Percentiles rank a stretch among this genome's conserved stretches.
Evolutionary conservation across 2,888 invertebrate species (phyloP).

Genomic region (Dicyrtomina minuta): DNA sequence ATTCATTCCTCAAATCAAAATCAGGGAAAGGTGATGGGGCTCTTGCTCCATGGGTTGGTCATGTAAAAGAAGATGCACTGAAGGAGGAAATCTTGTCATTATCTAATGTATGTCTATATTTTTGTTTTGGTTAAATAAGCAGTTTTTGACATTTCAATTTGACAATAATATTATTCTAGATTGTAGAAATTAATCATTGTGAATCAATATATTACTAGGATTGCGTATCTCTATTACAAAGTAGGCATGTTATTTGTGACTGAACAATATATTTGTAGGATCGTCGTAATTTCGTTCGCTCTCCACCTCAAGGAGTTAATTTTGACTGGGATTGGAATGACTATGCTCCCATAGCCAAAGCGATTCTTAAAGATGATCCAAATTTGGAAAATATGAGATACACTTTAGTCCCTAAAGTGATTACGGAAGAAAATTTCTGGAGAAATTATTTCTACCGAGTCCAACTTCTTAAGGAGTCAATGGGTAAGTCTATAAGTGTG

Average conservation of each 20-base stretch:
- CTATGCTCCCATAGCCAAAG: conserved; percentile 88
- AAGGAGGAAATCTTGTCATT: conserved; percentile 94
- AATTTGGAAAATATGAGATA: conserved; percentile 98
- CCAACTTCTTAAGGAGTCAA: conserved; percentile 95
- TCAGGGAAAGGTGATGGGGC: conserved; percentile 65
- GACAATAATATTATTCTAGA: background rate
- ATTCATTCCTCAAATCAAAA: conserved; percentile 90
- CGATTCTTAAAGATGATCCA: conserved; percentile 91
- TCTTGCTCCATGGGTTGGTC: conserved; percentile 91
- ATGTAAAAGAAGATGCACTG: conserved; percentile 87
- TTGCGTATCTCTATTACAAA: no score
- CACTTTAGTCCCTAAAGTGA: conserved; percentile 95
- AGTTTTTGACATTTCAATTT: background rate
- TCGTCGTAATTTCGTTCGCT: conserved; percentile 94
- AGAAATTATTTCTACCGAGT: conserved; percentile 99
- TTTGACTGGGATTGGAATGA: conserved; percentile 93
- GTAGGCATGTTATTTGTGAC: no score
- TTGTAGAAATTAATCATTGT: background rate
- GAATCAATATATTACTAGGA: no score
- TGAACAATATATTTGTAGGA: conserved; percentile 72
- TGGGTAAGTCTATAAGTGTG: conserved; percentile 44
- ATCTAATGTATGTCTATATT: conserved; percentile 68
- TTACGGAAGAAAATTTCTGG: conserved; percentile 98
- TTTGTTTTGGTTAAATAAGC: background rate
- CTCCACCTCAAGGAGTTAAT: conserved; percentile 92